Evolutionary conservation across 2,797 vertebrate genomes (phyloP), one percentile per base, ranked within the genome.

Genomic region (Liasis olivaceus): DNA sequence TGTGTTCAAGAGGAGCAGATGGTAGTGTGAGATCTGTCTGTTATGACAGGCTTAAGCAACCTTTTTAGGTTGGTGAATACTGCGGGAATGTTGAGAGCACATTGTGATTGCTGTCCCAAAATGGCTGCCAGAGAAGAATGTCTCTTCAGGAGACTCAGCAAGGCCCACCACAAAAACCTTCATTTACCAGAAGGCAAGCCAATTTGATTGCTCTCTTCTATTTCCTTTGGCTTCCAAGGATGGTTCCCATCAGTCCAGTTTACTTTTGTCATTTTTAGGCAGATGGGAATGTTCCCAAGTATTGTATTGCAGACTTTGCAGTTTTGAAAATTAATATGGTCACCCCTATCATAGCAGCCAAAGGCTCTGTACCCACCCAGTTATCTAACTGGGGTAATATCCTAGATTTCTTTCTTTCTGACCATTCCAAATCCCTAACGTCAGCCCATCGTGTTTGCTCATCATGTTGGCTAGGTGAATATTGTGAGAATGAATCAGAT

Each of bases 1-100:
- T 94, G 81, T 95, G 94, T 94, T 92, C 94, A 89, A 95, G 92
- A 91, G 0, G 0, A 20, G 1, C 90, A 89, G 89, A 91, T 64
- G 59, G 47, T 88, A 85, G 58, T 51, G 31, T 72, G 66, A 58
- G 63, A 17, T 87, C 62, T 87, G 28, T 72, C 89, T 62, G n/a
- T 24, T 36, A 81, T 47, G 72, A 47, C 72, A 60, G 22, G 11
- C 86, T 87, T 47, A 81, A 62, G 58, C 31, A 36, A 62, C n/a
- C 85, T 86, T 56, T 86, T 60, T 42, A 36, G 42, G 77, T 81
- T 81, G 77, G 42, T 47, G 22, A 81, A 3, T 15, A 56, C 47
- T 81, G 77, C 0, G 14, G 77, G 77, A 47, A 81, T 81, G 47
- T 81, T 81, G 77, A 81, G 77, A 81, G 36, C 42, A 81, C 1